Base-by-base conservation (phyloP, 2,113 vertebrate species). In the Zootoca vivipara region DNA sequence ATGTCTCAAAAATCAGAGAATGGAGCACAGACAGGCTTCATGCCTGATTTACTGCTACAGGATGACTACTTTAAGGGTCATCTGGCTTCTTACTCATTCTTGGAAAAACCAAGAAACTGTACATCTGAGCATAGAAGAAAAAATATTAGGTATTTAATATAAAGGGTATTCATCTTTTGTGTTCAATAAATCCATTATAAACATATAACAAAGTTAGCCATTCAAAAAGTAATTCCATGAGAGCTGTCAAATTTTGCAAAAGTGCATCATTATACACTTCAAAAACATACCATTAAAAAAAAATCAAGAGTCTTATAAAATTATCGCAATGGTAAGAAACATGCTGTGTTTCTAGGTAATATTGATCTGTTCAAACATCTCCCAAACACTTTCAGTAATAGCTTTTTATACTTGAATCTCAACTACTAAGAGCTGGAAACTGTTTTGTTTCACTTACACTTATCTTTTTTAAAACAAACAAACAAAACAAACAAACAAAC, bases 151-250 rank as follows among this genome's bases (percentile, higher is more conserved):
- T 91, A 83, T 88, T 87, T 93, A 96, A 97, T 81, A 97, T 97
- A 97, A 97, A 97, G 96, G 96, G 88, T 89, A 90, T 93, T 86
- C 86, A 94, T 95, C 94, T 93, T 78, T 78, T 85, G 91, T 85
- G 62, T 89, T 93, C 87, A 88, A 92, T 87, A 96, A 96, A 94
- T 93, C 77, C 65, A 77, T 95, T 95, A 96, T 87, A 97, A 97
- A 96, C 92, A 95, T 91, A 94, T 92, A 95, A 89, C 82, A 86
- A 91, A 89, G 93, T 89, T 62, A 90, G 89, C 83, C 92, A 87
- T 26, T 85, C 86, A 93, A 81, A 92, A 93, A 94, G 83, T 93
- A 88, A 85, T 93, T 84, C 90, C 94, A 91, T 83, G 90, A 90
- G 91, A 94, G 94, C 87, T 70, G 4, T 75, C n/a, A 90, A 82